phyloP scores from a whole-genome alignment of 2,888 invertebrate genomes.

The Eubasilissa splendida region DNA sequence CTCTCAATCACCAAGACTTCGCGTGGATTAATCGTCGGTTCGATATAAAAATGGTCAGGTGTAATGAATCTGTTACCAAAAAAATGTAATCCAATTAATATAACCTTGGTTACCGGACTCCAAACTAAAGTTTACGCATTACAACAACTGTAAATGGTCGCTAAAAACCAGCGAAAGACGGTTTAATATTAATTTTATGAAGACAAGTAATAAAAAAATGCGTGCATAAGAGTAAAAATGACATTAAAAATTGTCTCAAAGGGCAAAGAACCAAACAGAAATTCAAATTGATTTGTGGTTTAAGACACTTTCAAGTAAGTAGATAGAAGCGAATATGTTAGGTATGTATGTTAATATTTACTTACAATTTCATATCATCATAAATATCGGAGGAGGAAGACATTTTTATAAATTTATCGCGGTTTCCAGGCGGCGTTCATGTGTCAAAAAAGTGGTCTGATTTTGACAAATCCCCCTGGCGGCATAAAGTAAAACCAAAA shows the following conservation, averaged over 20 bases:
- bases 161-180: too few species aligned
- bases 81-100: constrained; percentile 9
- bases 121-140: too few species aligned
- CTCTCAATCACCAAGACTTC: constrained; percentile 90
- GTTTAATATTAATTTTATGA: too few species aligned
- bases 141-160: too few species aligned
- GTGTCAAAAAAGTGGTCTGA: constrained; percentile 43
- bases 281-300: neutral
- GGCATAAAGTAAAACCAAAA: constrained; percentile 10
- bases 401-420: constrained; percentile 60
- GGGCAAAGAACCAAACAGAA: neutral
- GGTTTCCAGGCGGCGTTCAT: constrained; percentile 38
- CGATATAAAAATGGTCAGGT: constrained; percentile 91
- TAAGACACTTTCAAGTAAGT: too few species aligned
- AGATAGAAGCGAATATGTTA: neutral
- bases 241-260: neutral
- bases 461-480: constrained; percentile 38
- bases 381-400: constrained; percentile 70
- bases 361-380: constrained; percentile 84
- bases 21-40: constrained; percentile 81
- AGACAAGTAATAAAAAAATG: too few species aligned
- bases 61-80: constrained; percentile 81
- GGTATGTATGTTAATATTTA: constrained; percentile 59
- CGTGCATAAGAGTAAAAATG: too few species aligned
- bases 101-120: neutral